Conservation (phyloP, 2,797 vertebrate species). For the Emydoidea blandingii region DNA sequence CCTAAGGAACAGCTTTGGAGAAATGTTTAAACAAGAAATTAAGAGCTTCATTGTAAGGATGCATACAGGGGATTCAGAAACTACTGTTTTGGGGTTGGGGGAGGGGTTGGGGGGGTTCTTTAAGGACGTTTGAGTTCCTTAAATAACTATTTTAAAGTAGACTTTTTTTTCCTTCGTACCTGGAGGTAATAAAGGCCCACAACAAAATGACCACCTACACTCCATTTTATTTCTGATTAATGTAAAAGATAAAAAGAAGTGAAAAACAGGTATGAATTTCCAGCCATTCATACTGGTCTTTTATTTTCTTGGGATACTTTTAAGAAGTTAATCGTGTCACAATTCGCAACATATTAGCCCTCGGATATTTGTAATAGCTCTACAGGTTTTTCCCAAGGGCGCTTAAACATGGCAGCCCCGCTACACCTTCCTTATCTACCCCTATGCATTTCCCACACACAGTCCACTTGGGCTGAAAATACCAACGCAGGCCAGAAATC, state of each 20-base stretch:
- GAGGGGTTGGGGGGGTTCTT: not conserved
- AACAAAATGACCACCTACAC: slow-evolving; percentile 62
- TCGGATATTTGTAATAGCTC: slow-evolving; percentile 67
- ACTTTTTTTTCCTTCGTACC: slow-evolving; percentile 49
- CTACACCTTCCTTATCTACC: slow-evolving; percentile 55
- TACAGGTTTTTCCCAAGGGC: slow-evolving; percentile 66
- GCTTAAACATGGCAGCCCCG: slow-evolving; percentile 62
- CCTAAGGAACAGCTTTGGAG: slow-evolving; percentile 68
- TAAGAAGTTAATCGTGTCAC: slow-evolving; percentile 75
- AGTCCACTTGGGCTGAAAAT: slow-evolving; percentile 74
- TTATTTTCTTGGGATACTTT: slow-evolving; percentile 59
- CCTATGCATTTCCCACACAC: slow-evolving; percentile 70
- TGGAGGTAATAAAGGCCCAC: slow-evolving; percentile 43
- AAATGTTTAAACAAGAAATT: slow-evolving; percentile 79
- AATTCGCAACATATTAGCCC: slow-evolving; percentile 76
- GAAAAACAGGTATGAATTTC: slow-evolving; percentile 55
- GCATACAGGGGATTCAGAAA: slow-evolving; percentile 46
- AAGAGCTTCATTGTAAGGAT: slow-evolving; percentile 71
- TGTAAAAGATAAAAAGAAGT: slow-evolving; percentile 23
- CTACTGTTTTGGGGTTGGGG: slow-evolving; percentile 14
- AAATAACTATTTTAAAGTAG: slow-evolving; percentile 64
- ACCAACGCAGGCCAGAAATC: slow-evolving; percentile 66
- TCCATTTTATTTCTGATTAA: slow-evolving; percentile 64
- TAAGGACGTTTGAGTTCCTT: slow-evolving; percentile 54
- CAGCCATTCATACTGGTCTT: slow-evolving; percentile 34